A percentile compares a stretch with the other conserved stretches of the same genome.
These are phyloP conservation scores for Pongo abelii DNA, from an alignment of 2,113 vertebrate species.

Conservation along the genomic window DNA sequence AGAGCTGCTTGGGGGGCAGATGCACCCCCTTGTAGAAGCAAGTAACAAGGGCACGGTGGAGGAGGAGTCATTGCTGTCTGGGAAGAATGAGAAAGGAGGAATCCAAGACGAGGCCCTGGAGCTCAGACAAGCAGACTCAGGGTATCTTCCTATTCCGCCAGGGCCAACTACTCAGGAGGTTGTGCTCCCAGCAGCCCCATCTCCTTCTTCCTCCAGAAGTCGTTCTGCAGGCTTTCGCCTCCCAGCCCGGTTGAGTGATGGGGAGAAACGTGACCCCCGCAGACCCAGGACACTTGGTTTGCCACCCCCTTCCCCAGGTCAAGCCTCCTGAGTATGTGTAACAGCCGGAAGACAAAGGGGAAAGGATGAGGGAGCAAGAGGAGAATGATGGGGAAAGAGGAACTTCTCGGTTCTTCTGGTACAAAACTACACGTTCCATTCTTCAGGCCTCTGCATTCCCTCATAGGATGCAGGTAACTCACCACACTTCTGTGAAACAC, in stretches of 20 bases:
- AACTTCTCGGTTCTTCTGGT: accelerated
- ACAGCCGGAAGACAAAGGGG: too few relatives aligned
- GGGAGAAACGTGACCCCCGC: neutral
- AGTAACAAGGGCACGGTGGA: neutral
- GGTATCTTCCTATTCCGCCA: neutral
- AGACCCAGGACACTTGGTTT: neutral
- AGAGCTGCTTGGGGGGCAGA: neutral
- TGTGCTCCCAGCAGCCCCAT: neutral
- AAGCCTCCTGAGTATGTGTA: neutral
- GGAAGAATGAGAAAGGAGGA: neutral
- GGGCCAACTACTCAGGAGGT: neutral
- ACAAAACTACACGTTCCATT: accelerated
- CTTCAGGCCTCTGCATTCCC: too few relatives aligned
- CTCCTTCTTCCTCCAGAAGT: neutral
- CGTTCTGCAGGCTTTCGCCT: neutral
- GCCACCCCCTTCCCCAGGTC: neutral
- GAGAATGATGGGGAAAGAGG: neutral
- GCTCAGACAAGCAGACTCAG: neutral
- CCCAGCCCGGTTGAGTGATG: accelerated
- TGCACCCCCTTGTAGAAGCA: neutral
- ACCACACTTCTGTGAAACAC: accelerated
- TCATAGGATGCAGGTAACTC: accelerated
- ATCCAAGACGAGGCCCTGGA: neutral
- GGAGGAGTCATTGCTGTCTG: neutral
- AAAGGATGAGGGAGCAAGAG: neutral